phyloP scores from a whole-genome alignment of 2,888 invertebrate species.

The Xestia c-nigrum region DNA sequence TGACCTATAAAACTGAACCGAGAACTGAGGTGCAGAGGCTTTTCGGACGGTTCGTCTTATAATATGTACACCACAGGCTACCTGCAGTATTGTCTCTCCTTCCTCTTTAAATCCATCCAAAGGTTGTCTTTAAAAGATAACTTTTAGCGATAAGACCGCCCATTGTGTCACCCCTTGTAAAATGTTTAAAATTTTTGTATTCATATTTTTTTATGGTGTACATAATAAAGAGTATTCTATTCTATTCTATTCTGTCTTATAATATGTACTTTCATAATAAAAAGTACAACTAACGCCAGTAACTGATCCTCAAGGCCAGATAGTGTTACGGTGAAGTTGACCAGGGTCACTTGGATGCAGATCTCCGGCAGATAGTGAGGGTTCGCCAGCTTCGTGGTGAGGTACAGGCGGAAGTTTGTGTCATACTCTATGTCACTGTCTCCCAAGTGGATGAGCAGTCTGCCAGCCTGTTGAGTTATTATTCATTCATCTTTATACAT shows the following conservation, averaged over 20 bases:
- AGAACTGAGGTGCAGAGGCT: background rate
- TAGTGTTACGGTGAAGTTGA: constrained; percentile 98
- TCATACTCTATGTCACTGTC: constrained; percentile 98
- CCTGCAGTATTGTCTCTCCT: too few relatives aligned
- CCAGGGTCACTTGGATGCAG: constrained; percentile 97
- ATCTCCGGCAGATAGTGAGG: constrained; percentile 98
- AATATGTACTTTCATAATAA: background rate
- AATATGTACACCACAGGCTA: too few relatives aligned
- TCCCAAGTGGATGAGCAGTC: constrained; percentile 95
- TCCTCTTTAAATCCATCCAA: too few relatives aligned
- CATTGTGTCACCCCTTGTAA: too few relatives aligned
- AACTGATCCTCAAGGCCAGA: constrained; percentile 98
- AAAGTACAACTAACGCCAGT: constrained; percentile 93
- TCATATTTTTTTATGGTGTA: too few relatives aligned
- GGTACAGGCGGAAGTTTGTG: constrained; percentile 95
- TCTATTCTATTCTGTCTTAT: too few relatives aligned
- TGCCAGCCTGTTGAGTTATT: constrained; percentile 91
- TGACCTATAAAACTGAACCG: background rate
- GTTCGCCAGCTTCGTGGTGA: constrained; percentile 97
- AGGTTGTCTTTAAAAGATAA: too few relatives aligned
- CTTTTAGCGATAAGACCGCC: too few relatives aligned
- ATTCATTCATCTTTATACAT: background rate
- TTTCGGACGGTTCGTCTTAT: background rate
- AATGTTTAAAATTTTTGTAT: too few relatives aligned
- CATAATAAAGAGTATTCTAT: too few relatives aligned